These are phyloP conservation scores for Taxidea taxus DNA, from an alignment of 2,113 vertebrate species.

Conservation along the genomic window DNA sequence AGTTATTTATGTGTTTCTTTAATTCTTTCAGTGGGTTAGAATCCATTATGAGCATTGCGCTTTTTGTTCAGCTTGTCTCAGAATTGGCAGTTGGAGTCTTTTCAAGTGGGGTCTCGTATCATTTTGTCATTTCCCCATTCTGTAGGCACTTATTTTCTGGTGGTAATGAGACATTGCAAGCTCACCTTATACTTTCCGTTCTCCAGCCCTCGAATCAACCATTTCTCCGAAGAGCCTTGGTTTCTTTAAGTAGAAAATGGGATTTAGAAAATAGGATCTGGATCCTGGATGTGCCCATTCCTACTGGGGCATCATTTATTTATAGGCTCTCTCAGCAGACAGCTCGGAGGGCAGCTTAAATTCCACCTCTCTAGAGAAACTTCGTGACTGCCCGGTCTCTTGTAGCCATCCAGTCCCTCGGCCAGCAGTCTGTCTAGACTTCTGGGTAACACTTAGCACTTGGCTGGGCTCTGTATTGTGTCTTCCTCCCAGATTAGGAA, in stretches of 20 bases:
- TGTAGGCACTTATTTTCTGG: not conserved
- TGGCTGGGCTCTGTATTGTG: not conserved
- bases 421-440: not conserved
- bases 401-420: not conserved
- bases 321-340: not conserved
- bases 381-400: not conserved
- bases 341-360: not conserved
- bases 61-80: not conserved
- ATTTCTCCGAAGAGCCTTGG: not conserved
- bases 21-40: not conserved
- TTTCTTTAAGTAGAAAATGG: not conserved
- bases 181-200: not conserved
- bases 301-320: not conserved
- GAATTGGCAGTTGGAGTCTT: not conserved
- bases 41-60: not conserved
- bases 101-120: not conserved
- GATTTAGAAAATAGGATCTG: conserved; percentile 22
- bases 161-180: not conserved
- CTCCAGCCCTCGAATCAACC: not conserved
- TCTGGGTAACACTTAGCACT: not conserved
- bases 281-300: not conserved
- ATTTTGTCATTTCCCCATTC: not conserved
- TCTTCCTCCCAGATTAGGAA: not conserved
- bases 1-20: not conserved
- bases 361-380: not conserved